Percentiles rank a stretch among this genome's conserved stretches.
Evolutionary conservation across 1,140 invertebrate genomes (phyloP).

Genomic region (Drosophila oshimai): DNA sequence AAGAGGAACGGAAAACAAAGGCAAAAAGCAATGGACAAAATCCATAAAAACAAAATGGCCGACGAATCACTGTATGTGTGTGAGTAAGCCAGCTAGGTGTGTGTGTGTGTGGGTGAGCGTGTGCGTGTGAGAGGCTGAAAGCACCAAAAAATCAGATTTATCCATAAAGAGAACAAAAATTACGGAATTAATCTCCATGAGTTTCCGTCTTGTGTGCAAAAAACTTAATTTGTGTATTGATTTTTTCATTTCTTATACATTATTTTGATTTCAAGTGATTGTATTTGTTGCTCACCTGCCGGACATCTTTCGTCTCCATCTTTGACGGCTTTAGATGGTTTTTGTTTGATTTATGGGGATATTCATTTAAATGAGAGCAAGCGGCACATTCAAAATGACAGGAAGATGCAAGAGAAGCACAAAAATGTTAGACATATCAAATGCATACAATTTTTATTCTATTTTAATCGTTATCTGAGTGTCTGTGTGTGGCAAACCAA

Average conservation of each 20-base stretch:
- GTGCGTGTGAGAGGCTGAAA: slow-evolving; percentile 19
- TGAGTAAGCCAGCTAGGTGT: slow-evolving; percentile 6
- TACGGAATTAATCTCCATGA: slow-evolving; percentile 19
- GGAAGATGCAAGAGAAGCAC: slow-evolving; percentile 64
- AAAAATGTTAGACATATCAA: slow-evolving; percentile 66
- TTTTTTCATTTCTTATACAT: slow-evolving; percentile 17
- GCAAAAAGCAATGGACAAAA: slow-evolving; percentile 33
- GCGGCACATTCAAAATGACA: slow-evolving; percentile 55
- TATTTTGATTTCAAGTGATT: slow-evolving; percentile 35
- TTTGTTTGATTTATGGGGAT: slow-evolving; percentile 26
- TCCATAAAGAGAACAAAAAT: slow-evolving; percentile 24
- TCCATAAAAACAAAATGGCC: slow-evolving; percentile 68
- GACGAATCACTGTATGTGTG: slow-evolving; percentile 36
- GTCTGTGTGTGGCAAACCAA: neutral
- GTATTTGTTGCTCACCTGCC: slow-evolving; percentile 84
- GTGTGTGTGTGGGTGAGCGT: neutral
- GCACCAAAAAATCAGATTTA: slow-evolving; percentile 53
- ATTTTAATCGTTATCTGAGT: slow-evolving; percentile 5
- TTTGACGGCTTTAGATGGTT: slow-evolving; percentile 84
- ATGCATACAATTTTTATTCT: slow-evolving; percentile 24
- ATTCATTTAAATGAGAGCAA: slow-evolving; percentile 59
- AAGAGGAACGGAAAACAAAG: slow-evolving; percentile 26
- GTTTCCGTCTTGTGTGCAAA: slow-evolving; percentile 2
- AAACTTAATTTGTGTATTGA: slow-evolving; percentile 22
- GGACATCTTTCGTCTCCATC: slow-evolving; percentile 87